Evolutionary conservation across 2,797 vertebrate genomes (phyloP).

Genomic region (Characodon lateralis): DNA sequence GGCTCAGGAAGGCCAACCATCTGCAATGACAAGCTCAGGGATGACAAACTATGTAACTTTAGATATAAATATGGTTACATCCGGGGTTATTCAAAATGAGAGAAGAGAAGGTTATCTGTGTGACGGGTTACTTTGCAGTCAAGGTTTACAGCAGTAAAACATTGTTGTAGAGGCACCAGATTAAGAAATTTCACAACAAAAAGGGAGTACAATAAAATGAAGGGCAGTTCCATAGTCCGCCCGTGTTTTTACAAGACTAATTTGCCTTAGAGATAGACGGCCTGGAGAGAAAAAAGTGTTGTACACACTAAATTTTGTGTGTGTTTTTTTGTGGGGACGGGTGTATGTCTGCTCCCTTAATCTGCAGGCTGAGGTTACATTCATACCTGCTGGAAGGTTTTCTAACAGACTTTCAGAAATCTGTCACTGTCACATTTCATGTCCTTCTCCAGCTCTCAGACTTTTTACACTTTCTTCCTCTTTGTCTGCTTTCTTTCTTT

Average conservation of each 20-base stretch:
- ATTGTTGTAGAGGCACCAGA: neutral
- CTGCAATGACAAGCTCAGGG: too few relatives aligned
- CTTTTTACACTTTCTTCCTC: slow-evolving; percentile 11
- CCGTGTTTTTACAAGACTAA: neutral
- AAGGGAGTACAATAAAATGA: neutral
- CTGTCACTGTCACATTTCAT: slow-evolving; percentile 48
- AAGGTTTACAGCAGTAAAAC: neutral
- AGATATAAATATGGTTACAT: too few relatives aligned
- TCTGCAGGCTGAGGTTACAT: slow-evolving; percentile 45
- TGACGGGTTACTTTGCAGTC: neutral
- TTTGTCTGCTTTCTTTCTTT: slow-evolving; percentile 16
- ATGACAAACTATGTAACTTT: too few relatives aligned
- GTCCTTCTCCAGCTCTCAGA: slow-evolving; percentile 28
- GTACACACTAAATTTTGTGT: slow-evolving; percentile 14
- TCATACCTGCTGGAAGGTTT: slow-evolving; percentile 59
- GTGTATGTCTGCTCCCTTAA: slow-evolving; percentile 33
- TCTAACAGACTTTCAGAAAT: slow-evolving; percentile 56
- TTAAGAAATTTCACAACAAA: neutral
- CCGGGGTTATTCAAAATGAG: neutral
- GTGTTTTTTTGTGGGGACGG: neutral
- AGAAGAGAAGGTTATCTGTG: too few relatives aligned
- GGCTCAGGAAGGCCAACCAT: too few relatives aligned
- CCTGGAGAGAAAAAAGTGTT: slow-evolving; percentile 12
- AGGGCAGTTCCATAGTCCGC: neutral
- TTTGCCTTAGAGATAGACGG: slow-evolving; percentile 15